These are phyloP conservation scores for Sminthurides bifidus DNA, from an alignment of 1,140 invertebrate genomes.

Conservation along the genomic window DNA sequence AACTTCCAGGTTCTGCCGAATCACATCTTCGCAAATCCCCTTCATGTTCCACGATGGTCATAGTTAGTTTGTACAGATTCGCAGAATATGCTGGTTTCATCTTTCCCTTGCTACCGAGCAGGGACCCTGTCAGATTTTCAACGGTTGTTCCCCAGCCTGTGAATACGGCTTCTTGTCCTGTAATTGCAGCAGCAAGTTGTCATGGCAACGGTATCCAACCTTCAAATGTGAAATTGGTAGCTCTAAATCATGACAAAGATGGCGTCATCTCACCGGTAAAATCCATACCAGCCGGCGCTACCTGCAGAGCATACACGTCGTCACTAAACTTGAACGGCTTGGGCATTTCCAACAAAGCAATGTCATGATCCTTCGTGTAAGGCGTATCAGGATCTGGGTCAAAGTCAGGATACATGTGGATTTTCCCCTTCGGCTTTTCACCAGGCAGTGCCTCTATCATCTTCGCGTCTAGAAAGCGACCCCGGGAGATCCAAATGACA, in stretches of 20 bases:
- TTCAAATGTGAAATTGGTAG: not conserved
- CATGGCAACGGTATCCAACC: not conserved
- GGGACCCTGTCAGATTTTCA: not conserved
- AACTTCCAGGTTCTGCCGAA: not conserved
- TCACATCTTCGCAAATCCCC: not conserved
- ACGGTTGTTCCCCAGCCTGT: slow-evolving; percentile 1
- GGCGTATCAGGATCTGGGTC: not conserved
- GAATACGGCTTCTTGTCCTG: not conserved
- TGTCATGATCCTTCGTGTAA: slow-evolving; percentile 2
- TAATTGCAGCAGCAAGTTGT: not conserved
- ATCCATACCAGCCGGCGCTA: not conserved
- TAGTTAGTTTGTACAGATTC: not conserved
- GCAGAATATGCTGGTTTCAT: not conserved
- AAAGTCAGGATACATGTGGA: not conserved
- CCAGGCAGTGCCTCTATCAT: not conserved
- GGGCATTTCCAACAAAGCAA: not conserved
- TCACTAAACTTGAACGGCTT: slow-evolving; percentile 1
- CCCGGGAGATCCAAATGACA: not conserved
- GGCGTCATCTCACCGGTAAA: not conserved
- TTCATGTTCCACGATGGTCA: not conserved
- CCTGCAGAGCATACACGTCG: not conserved
- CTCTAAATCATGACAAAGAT: not conserved
- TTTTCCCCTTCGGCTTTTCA: not conserved
- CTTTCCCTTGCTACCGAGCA: not conserved
- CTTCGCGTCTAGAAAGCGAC: not conserved